These are phyloP conservation scores for Potamarius usumacintae DNA, from an alignment of 2,113 vertebrate genomes.

Conservation along the genomic window DNA sequence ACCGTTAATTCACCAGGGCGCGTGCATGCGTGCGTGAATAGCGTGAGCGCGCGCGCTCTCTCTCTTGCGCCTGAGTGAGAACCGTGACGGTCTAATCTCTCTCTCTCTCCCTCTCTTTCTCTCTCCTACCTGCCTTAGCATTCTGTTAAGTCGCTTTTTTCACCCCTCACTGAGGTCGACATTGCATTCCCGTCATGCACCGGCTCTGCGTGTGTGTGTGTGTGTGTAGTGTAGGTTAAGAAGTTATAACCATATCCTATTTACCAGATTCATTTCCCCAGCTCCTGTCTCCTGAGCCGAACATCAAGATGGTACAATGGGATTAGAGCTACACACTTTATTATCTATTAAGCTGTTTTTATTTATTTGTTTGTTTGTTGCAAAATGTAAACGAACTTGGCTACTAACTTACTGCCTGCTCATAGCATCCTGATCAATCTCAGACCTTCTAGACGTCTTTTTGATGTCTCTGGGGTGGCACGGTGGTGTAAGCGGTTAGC, in stretches of 20 bases:
- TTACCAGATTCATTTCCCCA: slow-evolving; percentile 15
- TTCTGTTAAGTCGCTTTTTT: slow-evolving; percentile 39
- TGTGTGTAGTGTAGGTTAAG: slow-evolving; percentile 10
- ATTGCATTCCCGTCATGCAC: slow-evolving; percentile 31
- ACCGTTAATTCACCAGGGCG: slow-evolving; percentile 32
- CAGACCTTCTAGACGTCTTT: not conserved
- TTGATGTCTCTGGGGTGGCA: too few species aligned
- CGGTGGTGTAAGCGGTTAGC: too few species aligned
- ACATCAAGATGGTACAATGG: slow-evolving; percentile 12
- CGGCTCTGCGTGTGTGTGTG: not conserved
- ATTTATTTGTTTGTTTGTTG: not conserved
- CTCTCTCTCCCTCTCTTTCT: slow-evolving; percentile 24
- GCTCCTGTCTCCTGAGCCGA: not conserved
- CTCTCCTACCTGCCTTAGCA: slow-evolving; percentile 43
- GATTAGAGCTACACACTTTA: not conserved
- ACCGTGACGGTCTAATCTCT: slow-evolving; percentile 46
- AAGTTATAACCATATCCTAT: slow-evolving; percentile 33
- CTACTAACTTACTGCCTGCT: not conserved
- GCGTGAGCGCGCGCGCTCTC: not conserved
- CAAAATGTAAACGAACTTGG: not conserved
- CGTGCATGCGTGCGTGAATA: slow-evolving; percentile 40
- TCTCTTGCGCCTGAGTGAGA: slow-evolving; percentile 34
- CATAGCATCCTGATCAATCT: not conserved
- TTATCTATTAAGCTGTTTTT: not conserved
- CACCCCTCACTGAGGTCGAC: slow-evolving; percentile 20